Base-by-base conservation (phyloP, 2,888 invertebrate species). In the Drosophila subquinaria region DNA sequence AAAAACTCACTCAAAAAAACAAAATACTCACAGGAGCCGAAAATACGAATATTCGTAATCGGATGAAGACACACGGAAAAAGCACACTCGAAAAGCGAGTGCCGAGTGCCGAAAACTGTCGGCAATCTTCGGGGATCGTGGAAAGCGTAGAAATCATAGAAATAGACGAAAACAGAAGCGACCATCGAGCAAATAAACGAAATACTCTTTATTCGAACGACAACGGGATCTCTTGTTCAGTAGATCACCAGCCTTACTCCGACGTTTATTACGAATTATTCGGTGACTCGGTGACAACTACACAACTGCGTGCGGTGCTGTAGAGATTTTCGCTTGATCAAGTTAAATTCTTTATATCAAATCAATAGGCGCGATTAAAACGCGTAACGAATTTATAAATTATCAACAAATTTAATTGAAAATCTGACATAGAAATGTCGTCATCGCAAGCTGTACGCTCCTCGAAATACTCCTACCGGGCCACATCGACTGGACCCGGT, bases 391-490 rank as follows among this genome's bases (percentile, higher is more conserved):
- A 69, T 61, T 27, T n/a, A 66, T 73, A 71, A 71, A 60, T 50
- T 48, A 70, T 70, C 38, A 36, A n/a, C 10, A 36, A 48, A 73
- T 56, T 74, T 52, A 71, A 72, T 74, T 68, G 68, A 85, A 77
- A 81, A 82, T 85, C 81, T 77, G 67, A 89, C 80, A 77, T 81
- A 95, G 27, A 94, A 94, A 95, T 95, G 94, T 95, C 95, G 94
- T 95, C 95, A 94, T 95, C 95, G 93, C 94, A 95, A 94, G 94
- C 95, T 91, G 95, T 96, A 93, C 97, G 97, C 94, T 95, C 96
- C 93, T 97, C 97, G 93, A 97, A 97, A 94, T 98, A 98, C 95
- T 95, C 96, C 93, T 98, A 98, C 95, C 96, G 97, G 94, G 97
- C 97, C 93, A 95, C 95, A 93, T 97, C 97, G 93, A 95, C 95